Evolutionary conservation across 2,797 vertebrate species (phyloP).

Genomic region (Macropus fuliginosus): DNA sequence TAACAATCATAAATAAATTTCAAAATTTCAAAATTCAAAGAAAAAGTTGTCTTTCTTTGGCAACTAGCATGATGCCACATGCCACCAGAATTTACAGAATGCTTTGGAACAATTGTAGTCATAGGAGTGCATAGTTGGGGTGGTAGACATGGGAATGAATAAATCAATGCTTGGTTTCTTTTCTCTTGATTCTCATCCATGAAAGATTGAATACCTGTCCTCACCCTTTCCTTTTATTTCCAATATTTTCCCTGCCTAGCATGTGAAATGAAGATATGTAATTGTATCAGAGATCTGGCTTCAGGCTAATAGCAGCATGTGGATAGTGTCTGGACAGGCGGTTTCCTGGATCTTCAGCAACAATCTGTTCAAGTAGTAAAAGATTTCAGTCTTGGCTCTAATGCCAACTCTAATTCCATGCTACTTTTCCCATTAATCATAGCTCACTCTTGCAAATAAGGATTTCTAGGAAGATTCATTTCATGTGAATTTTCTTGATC

Average conservation of each 20-base stretch:
- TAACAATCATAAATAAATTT: background rate
- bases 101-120: background rate
- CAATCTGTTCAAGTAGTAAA: constrained; percentile 55
- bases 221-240: background rate
- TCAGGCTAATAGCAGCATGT: background rate
- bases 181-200: background rate
- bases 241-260: background rate
- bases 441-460: constrained; percentile 40
- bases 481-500: constrained; percentile 26
- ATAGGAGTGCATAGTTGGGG: background rate
- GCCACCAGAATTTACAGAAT: background rate
- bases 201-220: too few species aligned
- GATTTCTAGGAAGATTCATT: constrained; percentile 39
- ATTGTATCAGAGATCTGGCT: constrained; percentile 22
- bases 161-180: background rate
- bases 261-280: background rate
- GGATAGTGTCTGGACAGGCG: constrained; percentile 20
- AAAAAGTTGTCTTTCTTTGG: background rate
- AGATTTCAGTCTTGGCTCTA: constrained; percentile 36
- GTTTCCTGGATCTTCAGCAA: constrained; percentile 50
- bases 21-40: background rate
- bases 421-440: constrained; percentile 8
- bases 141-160: background rate
- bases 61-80: background rate
- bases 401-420: constrained; percentile 39